These are phyloP conservation scores for Lasioglossum vierecki DNA, from an alignment of 2,888 invertebrate species.

Conservation along the genomic window DNA sequence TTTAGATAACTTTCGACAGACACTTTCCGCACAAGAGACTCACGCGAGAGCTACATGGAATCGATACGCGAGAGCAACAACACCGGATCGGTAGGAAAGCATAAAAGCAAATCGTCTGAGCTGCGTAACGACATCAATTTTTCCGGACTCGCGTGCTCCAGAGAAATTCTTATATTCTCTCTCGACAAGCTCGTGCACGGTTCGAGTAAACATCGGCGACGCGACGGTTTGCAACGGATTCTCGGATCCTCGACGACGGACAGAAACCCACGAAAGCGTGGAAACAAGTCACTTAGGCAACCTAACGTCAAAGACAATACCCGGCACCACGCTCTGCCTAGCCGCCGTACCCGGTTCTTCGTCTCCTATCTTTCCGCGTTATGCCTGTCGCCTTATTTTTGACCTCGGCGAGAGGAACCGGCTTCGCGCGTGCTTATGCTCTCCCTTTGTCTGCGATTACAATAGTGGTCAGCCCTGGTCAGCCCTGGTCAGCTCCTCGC, in stretches of 20 bases:
- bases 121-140: conserved; percentile 30
- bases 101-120: conserved; percentile 25
- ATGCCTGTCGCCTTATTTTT: conserved; percentile 74
- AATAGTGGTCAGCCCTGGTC: conserved; percentile 44
- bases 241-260: conserved; percentile 25
- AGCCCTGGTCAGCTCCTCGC: conserved; percentile 10
- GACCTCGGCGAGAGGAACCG: conserved; percentile 52
- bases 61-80: conserved; percentile 25
- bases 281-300: conserved; percentile 83
- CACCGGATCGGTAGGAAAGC: conserved; percentile 27
- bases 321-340: conserved; percentile 83
- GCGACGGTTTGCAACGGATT: conserved; percentile 1
- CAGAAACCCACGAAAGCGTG: conserved; percentile 83
- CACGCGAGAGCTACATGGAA: conserved; percentile 26
- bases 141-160: neutral
- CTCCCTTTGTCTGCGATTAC: conserved; percentile 58
- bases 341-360: conserved; percentile 56
- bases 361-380: conserved; percentile 64
- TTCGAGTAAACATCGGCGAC: neutral
- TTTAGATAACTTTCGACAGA: conserved; percentile 16
- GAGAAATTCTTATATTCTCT: neutral
- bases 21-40: conserved; percentile 15
- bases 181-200: neutral
- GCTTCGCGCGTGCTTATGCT: conserved; percentile 10
- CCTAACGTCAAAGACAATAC: conserved; percentile 80